Conservation (phyloP, 2,113 vertebrate genomes). For the Bombycilla garrulus region DNA sequence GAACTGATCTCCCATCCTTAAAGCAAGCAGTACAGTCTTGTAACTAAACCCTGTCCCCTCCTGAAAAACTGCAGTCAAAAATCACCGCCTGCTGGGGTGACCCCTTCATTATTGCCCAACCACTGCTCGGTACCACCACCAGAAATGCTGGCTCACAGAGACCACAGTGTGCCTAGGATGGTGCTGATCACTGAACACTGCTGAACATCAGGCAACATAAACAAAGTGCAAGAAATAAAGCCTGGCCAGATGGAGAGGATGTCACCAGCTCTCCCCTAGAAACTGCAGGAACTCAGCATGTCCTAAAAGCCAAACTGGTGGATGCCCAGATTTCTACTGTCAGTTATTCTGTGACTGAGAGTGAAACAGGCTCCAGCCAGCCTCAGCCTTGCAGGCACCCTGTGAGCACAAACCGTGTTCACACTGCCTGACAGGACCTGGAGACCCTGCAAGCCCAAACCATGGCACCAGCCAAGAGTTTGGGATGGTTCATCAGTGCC, state of each 20-base stretch:
- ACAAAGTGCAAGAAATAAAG: neutral
- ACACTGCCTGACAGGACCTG: fast-evolving
- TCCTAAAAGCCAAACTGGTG: neutral
- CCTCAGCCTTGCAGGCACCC: neutral
- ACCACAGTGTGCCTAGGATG: neutral
- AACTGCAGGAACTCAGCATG: neutral
- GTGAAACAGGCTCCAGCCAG: neutral
- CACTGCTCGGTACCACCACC: fast-evolving
- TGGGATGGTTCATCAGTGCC: neutral
- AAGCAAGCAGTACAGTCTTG: neutral
- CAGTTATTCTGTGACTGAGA: neutral
- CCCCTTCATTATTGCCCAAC: neutral
- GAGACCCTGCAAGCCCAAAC: neutral
- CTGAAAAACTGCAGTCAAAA: neutral
- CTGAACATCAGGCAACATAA: fast-evolving
- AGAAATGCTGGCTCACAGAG: neutral
- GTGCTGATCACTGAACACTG: neutral
- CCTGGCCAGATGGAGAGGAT: neutral
- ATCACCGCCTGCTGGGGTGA: neutral
- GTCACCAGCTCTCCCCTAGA: neutral
- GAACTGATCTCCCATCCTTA: neutral
- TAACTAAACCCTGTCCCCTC: neutral
- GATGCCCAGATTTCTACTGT: neutral
- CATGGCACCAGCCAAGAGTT: neutral
- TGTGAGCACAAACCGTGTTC: fast-evolving